Percentiles rank a stretch among this genome's conserved stretches.
These are phyloP conservation scores for Corvus hawaiiensis DNA, from an alignment of 2,113 vertebrate species.

Conservation along the genomic window DNA sequence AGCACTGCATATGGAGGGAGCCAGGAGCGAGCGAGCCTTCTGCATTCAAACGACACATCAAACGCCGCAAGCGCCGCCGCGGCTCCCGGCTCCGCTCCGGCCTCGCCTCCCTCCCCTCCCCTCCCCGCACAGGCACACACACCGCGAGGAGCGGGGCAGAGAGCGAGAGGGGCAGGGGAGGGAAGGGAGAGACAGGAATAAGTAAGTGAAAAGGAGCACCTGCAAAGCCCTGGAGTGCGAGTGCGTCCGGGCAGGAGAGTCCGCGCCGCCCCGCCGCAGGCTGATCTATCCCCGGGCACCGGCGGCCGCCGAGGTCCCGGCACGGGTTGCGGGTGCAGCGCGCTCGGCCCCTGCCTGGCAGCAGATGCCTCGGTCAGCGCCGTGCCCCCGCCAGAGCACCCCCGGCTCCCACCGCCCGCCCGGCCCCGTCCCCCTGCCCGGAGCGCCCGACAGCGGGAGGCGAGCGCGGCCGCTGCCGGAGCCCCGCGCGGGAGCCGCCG, in stretches of 20 bases:
- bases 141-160: background rate
- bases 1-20: constrained; percentile 53
- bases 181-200: background rate
- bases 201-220: constrained; percentile 4
- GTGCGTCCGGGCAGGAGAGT: background rate
- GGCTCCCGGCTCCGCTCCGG: background rate
- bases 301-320: background rate
- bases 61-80: constrained; percentile 21
- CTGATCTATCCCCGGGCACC: background rate
- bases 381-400: background rate
- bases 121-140: background rate
- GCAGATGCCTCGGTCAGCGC: background rate
- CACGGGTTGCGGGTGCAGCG: background rate
- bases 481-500: background rate
- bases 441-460: background rate
- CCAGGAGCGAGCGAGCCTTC: constrained; percentile 34
- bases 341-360: background rate
- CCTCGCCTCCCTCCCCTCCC: background rate
- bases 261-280: background rate
- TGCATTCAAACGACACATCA: constrained; percentile 60
- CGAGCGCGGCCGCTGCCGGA: background rate
- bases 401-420: background rate
- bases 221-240: background rate
- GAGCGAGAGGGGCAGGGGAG: background rate
- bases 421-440: background rate